Conservation (phyloP, 2,888 invertebrate species). For the Drosophila algonquin region DNA sequence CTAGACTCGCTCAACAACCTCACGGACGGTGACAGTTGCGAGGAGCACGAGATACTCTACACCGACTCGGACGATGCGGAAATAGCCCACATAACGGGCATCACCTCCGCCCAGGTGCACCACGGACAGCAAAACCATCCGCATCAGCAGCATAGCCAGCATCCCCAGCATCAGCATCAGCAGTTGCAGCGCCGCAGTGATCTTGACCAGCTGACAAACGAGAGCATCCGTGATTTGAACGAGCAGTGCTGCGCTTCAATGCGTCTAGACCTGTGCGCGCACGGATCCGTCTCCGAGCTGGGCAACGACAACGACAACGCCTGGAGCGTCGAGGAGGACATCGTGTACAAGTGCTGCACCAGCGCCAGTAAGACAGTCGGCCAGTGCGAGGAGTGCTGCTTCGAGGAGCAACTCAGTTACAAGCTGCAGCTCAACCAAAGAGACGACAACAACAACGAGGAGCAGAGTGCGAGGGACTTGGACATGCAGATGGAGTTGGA, state of each 20-base stretch:
- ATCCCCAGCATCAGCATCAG: slow-evolving; percentile 28
- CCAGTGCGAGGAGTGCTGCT: slow-evolving; percentile 67
- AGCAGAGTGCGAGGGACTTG: slow-evolving; percentile 9
- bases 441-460: slow-evolving; percentile 52
- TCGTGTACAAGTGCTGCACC: slow-evolving; percentile 71
- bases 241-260: slow-evolving; percentile 82
- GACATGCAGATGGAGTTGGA: not conserved
- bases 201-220: slow-evolving; percentile 82
- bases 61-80: slow-evolving; percentile 89
- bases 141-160: slow-evolving; percentile 37
- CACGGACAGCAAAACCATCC: slow-evolving; percentile 53
- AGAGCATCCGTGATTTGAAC: slow-evolving; percentile 80
- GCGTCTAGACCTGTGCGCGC: slow-evolving; percentile 55
- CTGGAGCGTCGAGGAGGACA: slow-evolving; percentile 82
- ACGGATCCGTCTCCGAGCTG: slow-evolving; percentile 28
- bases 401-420: slow-evolving; percentile 63
- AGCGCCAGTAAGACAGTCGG: slow-evolving; percentile 28
- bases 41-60: slow-evolving; percentile 85
- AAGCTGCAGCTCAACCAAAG: slow-evolving; percentile 63
- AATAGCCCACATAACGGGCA: slow-evolving; percentile 85
- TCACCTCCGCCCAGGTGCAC: slow-evolving; percentile 82
- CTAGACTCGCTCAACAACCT: slow-evolving; percentile 89
- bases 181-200: slow-evolving; percentile 72
- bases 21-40: slow-evolving; percentile 87
- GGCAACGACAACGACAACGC: slow-evolving; percentile 78